Base-by-base conservation (phyloP, 2,797 vertebrate species). In the Spinus olivaceus region DNA sequence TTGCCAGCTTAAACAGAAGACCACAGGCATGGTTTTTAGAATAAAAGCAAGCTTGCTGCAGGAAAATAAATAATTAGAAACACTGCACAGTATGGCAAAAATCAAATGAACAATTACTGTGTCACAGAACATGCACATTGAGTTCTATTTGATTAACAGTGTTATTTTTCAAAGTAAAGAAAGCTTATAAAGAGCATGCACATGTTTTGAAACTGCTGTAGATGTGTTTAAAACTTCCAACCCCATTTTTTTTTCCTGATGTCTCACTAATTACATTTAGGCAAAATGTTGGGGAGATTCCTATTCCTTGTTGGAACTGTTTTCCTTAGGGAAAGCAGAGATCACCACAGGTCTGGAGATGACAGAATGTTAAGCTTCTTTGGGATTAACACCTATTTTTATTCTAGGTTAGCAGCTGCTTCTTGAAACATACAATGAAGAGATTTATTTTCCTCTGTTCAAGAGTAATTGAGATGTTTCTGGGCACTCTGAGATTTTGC, bases 351-450 rank as follows among this genome's bases (percentile, higher is more conserved):
- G 84, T 80, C 96, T 95, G 88, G 92, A 96, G 95, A 93, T 92
- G 81, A 95, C 11, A 8, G 73, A 82, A 85, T 23, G n/a, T 77
- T 96, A 94, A 69, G 61, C 53, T 80, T 88, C 69, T 91, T 96
- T 80, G 60, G 88, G 89, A 74, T 92, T 92, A 93, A 94, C 57
- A 87, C 66, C 91, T 92, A 90, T 80, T 92, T 70, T 92, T 96
- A 86, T 93, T 97, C 91, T 76, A 92, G 53, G 60, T 83, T 90
- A 95, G 73, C 72, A 88, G 88, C 87, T 81, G 63, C 72, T 97
- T 90, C 93, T 95, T 97, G 96, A 96, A 97, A 96, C 42, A 96
- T 83, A 92, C 87, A 96, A 54, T 37, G 37, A 79, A 89, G 33
- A 95, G 81, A 93, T 96, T 97, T 92, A 86, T 96, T 96, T 87